A percentile compares a stretch with the other conserved stretches of the same genome.
phyloP scores from a whole-genome alignment of 2,888 invertebrate genomes.

The Pardosa pseudoannulata region DNA sequence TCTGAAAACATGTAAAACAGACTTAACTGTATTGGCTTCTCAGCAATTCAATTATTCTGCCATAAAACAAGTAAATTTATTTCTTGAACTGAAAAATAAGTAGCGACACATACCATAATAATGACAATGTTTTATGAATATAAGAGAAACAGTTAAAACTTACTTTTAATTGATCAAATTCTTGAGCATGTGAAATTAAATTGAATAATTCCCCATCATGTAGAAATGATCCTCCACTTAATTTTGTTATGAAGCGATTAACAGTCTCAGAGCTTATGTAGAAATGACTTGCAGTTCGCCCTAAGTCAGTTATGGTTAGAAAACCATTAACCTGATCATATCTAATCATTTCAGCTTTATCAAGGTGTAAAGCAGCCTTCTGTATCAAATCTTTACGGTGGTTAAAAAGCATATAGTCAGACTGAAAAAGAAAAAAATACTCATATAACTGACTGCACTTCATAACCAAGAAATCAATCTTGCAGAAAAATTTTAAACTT shows the following conservation, averaged over 20 bases:
- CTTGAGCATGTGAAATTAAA: conserved; percentile 93
- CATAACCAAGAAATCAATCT: no score
- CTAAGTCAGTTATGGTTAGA: conserved; percentile 85
- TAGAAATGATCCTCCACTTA: conserved; percentile 80
- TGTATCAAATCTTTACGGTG: conserved; percentile 88
- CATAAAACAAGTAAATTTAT: no score
- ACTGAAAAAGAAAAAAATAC: conserved; percentile 78
- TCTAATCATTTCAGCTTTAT: conserved; percentile 95
- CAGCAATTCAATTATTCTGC: no score
- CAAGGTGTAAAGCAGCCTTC: conserved; percentile 88
- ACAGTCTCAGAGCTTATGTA: conserved; percentile 98
- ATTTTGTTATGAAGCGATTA: conserved; percentile 86
- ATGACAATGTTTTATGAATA: no score
- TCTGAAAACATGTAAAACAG: no score
- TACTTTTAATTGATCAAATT: conserved; percentile 96
- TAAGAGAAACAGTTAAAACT: conserved; percentile 43
- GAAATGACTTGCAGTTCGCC: conserved; percentile 97
- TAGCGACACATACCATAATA: no score
- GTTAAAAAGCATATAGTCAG: conserved; percentile 87
- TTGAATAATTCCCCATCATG: conserved; percentile 90
- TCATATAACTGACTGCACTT: no score
- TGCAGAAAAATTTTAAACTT: no score
- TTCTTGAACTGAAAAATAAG: no score
- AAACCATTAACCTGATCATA: conserved; percentile 91
- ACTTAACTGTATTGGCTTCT: no score